Evolutionary conservation across 2,797 vertebrate genomes (phyloP).

Genomic region (Parotocinclus haroldoi): DNA sequence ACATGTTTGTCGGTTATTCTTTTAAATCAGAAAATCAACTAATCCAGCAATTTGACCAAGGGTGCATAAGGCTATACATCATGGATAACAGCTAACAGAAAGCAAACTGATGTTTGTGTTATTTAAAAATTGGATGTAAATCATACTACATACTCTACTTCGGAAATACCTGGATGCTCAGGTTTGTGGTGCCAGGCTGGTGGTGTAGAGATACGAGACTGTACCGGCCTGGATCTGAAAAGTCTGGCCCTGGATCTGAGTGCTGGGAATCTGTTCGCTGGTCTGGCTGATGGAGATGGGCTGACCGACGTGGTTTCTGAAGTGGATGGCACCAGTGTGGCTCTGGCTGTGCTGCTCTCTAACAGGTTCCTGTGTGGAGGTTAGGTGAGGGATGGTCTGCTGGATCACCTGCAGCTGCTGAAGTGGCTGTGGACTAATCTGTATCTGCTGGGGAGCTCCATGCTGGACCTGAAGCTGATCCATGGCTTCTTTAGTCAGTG

Average conservation of each 20-base stretch:
- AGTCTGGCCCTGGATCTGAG: constrained; percentile 72
- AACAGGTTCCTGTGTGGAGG: constrained; percentile 44
- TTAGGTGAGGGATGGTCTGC: constrained; percentile 56
- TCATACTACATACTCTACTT: no score
- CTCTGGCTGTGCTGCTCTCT: constrained; percentile 65
- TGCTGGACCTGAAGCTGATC: constrained; percentile 84
- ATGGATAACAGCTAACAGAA: no score
- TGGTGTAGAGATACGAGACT: constrained; percentile 71
- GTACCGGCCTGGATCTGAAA: constrained; percentile 76
- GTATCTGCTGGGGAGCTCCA: constrained; percentile 69
- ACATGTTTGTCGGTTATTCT: no score
- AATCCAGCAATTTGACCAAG: no score
- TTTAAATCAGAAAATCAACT: no score
- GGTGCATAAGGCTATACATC: no score
- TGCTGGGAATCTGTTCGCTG: constrained; percentile 66
- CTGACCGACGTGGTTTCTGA: constrained; percentile 67
- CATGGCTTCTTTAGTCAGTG: constrained; percentile 87
- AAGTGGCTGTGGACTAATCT: constrained; percentile 59
- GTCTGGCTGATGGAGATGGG: constrained; percentile 74
- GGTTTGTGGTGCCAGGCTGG: constrained; percentile 61
- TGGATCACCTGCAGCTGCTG: constrained; percentile 65
- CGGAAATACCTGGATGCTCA: constrained; percentile 19
- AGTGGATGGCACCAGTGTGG: constrained; percentile 61
- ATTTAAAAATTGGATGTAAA: no score
- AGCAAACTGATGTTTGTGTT: no score